Percentiles rank a stretch among this genome's conserved stretches.
phyloP scores from a whole-genome alignment of 2,113 vertebrate genomes.

The Festucalex cinctus region DNA sequence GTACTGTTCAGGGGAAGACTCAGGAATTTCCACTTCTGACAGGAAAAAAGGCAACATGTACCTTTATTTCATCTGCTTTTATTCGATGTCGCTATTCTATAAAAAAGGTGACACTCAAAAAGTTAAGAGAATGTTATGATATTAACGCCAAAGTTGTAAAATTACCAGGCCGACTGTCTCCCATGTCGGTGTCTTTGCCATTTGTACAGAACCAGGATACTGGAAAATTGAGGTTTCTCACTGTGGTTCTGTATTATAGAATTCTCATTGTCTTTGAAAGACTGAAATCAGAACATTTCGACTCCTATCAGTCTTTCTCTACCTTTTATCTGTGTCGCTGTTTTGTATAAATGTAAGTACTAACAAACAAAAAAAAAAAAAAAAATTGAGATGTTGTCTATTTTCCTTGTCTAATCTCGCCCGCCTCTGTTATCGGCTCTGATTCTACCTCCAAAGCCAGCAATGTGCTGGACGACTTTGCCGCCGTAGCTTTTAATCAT shows the following conservation, averaged over 20 bases:
- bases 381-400: too few relatives aligned
- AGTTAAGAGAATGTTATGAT: too few relatives aligned
- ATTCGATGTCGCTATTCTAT: too few relatives aligned
- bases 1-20: not conserved
- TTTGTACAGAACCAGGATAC: not conserved
- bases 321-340: conserved; percentile 5
- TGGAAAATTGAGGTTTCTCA: not conserved
- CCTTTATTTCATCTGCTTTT: too few relatives aligned
- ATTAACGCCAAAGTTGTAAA: too few relatives aligned
- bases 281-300: too few relatives aligned
- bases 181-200: not conserved
- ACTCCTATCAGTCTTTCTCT: not conserved
- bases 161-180: too few relatives aligned
- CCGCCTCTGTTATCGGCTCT: not conserved
- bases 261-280: not conserved
- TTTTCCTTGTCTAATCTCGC: too few relatives aligned
- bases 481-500: not conserved
- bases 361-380: too few relatives aligned
- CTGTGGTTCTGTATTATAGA: not conserved
- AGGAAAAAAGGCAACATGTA: not conserved
- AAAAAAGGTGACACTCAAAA: too few relatives aligned
- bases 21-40: not conserved
- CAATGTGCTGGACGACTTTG: not conserved
- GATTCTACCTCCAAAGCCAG: not conserved
- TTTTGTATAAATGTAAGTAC: too few relatives aligned